A percentile compares a stretch with the other conserved stretches of the same genome.
These are phyloP conservation scores for Epirrita christyi DNA, from an alignment of 2,888 invertebrate genomes.

Conservation along the genomic window DNA sequence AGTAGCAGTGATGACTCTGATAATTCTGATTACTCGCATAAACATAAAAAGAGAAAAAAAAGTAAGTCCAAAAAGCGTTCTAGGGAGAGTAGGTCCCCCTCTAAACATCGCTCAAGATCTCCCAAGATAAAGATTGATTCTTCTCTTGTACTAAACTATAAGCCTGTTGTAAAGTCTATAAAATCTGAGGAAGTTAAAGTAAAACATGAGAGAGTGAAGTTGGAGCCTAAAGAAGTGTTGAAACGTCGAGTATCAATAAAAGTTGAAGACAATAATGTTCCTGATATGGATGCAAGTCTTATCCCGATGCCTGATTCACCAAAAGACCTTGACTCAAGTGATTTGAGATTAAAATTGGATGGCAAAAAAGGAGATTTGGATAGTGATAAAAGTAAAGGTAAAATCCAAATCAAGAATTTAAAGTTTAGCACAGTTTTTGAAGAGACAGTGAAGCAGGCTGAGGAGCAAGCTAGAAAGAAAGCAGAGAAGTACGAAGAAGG, in stretches of 20 bases:
- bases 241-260: slow-evolving; percentile 50
- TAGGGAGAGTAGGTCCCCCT: slow-evolving; percentile 55
- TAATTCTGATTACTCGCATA: slow-evolving; percentile 79
- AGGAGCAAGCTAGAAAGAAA: slow-evolving; percentile 85
- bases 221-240: slow-evolving; percentile 42
- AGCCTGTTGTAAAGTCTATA: slow-evolving; percentile 48
- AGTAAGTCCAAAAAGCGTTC: slow-evolving; percentile 67
- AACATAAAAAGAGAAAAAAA: slow-evolving; percentile 85
- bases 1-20: slow-evolving; percentile 72
- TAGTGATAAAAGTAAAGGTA: slow-evolving; percentile 75
- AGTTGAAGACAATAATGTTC: slow-evolving; percentile 48
- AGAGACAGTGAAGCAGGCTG: slow-evolving; percentile 86
- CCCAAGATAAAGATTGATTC: slow-evolving; percentile 58
- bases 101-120: slow-evolving; percentile 52
- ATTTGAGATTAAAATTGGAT: slow-evolving; percentile 52
- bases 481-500: slow-evolving; percentile 87
- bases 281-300: slow-evolving; percentile 57
- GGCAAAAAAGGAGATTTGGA: slow-evolving; percentile 52
- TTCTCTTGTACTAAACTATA: slow-evolving; percentile 33
- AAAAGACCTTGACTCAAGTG: slow-evolving; percentile 56
- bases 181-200: slow-evolving; percentile 45
- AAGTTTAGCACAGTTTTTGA: slow-evolving; percentile 88
- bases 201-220: slow-evolving; percentile 48
- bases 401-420: slow-evolving; percentile 88
- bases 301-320: slow-evolving; percentile 76